phyloP scores from a whole-genome alignment of 92 coral and sea anemone species.

The Metridium senile region DNA sequence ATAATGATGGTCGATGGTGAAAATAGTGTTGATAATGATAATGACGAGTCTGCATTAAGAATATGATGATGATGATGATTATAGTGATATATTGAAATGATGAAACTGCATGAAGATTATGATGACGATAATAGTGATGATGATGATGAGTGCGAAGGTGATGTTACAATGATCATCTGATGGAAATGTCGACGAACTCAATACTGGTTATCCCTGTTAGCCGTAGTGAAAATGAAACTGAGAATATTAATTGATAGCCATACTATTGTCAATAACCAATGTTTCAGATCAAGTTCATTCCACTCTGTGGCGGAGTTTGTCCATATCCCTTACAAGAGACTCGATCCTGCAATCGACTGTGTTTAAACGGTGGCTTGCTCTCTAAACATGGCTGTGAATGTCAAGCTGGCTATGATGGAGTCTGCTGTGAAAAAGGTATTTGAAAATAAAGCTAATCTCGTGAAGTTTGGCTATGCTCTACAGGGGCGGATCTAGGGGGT shows the following conservation, averaged over 20 bases:
- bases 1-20: no score
- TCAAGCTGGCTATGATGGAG: slow-evolving; percentile 47
- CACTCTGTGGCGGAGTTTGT: slow-evolving; percentile 18
- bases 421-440: slow-evolving; percentile 50
- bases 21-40: no score
- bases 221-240: background rate
- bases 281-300: background rate
- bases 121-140: background rate
- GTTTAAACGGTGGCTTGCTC: slow-evolving; percentile 48
- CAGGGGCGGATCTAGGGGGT: background rate
- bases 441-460: no score
- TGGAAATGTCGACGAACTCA: background rate
- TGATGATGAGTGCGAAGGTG: background rate
- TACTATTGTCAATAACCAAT: background rate
- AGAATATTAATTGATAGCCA: background rate
- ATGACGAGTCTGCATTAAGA: no score
- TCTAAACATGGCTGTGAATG: slow-evolving; percentile 35
- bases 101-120: background rate
- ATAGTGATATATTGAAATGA: no score
- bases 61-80: no score
- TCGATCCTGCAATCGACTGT: slow-evolving; percentile 42
- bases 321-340: background rate
- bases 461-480: no score
- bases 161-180: background rate
- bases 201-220: no score